Base-by-base conservation (phyloP, 2,888 invertebrate species). In the Nephrotoma guestfalica region DNA sequence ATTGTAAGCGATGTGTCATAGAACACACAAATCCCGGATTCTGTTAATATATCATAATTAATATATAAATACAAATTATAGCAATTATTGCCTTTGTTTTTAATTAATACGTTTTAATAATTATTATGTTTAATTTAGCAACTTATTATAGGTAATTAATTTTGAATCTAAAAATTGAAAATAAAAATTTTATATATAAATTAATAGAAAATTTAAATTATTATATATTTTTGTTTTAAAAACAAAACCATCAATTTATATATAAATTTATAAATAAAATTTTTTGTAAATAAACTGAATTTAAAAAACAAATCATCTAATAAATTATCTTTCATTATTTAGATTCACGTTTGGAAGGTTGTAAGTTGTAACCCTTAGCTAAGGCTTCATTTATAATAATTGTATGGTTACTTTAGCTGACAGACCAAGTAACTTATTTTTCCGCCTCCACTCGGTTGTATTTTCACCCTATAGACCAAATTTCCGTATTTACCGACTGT, bases 21-120 rank as follows among this genome's bases (percentile, higher is more conserved):
- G 98, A 98, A 90, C 98, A 98, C 90, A 98, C 98, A 2, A 98
- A 98, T 92, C 98, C 98, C 88, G 97, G 97, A 42, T 97, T 98
- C 91, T 97, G 96, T 92, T 96, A 92, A 93, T 15, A 13, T 30
- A 71, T 71, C 30, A 71, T 30, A 30, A 43, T 4, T 43, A 43
- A 9, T 9, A 43, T 43, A 43, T 43, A 30, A 30, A 71, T 9
- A 71, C 30, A 30, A 71, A 43, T 30, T 30, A 71, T 71, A 30
- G 71, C 71, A 71, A 71, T 71, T 30, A 71, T 71, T 30, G 71
- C 71, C 30, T 71, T 71, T 71, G 30, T 57, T 57, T 57, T 71
- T 30, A 71, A 57, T 47, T 47, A 47, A 30, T 47, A 47, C 13
- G 4, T 47, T 13, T 15, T 30, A 30, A 30, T 15, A 15, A 6